These are phyloP conservation scores for Perodicticus potto DNA, from an alignment of 2,797 vertebrate species.

Conservation along the genomic window DNA sequence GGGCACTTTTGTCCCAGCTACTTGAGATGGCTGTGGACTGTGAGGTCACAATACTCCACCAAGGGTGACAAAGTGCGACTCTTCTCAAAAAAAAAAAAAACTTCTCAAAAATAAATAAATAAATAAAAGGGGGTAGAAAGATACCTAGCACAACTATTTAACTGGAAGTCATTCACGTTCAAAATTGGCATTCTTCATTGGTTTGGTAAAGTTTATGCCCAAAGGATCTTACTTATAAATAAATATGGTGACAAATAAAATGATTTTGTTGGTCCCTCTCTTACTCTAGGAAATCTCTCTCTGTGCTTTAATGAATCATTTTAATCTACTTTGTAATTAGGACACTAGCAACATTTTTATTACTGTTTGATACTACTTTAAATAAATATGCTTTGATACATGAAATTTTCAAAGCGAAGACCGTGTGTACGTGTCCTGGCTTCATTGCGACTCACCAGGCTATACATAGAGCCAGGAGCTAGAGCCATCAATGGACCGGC, in stretches of 20 bases:
- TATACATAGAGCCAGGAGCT: not conserved
- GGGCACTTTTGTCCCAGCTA: too few species aligned
- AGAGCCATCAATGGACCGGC: not conserved
- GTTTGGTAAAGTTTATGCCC: not conserved
- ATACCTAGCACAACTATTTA: not conserved
- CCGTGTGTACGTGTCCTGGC: too few species aligned
- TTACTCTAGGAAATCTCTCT: not conserved
- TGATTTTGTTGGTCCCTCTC: not conserved
- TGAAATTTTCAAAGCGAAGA: not conserved
- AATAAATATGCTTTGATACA: not conserved
- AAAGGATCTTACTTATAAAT: not conserved
- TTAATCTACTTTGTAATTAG: not conserved
- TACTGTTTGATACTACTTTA: not conserved
- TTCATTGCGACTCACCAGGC: not conserved
- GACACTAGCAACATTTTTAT: not conserved
- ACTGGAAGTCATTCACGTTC: not conserved
- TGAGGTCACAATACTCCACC: too few species aligned
- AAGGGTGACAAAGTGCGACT: too few species aligned
- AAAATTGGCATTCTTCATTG: not conserved
- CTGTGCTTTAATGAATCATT: not conserved
- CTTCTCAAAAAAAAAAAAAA: too few species aligned
- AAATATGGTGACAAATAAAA: not conserved
- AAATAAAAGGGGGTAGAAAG: not conserved
- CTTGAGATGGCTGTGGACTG: too few species aligned
- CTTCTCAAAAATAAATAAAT: too few species aligned